Conservation (phyloP, 2,888 invertebrate genomes). For the Agriopis marginaria region DNA sequence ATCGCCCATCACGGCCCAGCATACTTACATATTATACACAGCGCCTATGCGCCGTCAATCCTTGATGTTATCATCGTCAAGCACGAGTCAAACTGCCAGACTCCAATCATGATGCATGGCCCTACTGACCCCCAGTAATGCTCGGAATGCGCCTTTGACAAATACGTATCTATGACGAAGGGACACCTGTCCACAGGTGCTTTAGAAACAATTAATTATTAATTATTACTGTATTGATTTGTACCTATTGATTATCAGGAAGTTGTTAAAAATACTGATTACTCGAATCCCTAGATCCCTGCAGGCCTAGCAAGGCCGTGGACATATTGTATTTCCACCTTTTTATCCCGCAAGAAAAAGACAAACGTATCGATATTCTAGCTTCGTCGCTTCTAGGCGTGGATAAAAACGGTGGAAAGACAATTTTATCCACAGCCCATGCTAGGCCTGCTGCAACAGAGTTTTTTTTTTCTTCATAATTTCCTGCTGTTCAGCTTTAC, state of each 20-base stretch:
- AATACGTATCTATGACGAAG: constrained; percentile 62
- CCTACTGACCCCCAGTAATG: constrained; percentile 48
- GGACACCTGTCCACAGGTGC: constrained; percentile 65
- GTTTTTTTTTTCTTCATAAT: too few relatives aligned
- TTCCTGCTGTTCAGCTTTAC: too few relatives aligned
- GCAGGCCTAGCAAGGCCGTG: too few relatives aligned
- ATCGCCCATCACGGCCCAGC: background rate
- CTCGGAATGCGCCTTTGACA: constrained; percentile 65
- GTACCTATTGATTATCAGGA: background rate
- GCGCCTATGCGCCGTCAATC: constrained; percentile 1
- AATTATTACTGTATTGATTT: constrained; percentile 53
- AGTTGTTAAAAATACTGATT: too few relatives aligned
- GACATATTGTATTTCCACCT: too few relatives aligned
- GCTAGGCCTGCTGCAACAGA: too few relatives aligned
- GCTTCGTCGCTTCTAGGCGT: too few relatives aligned
- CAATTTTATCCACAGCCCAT: too few relatives aligned
- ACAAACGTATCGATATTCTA: too few relatives aligned
- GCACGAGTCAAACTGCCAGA: constrained; percentile 56
- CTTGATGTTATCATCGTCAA: constrained; percentile 43
- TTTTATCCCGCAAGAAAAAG: too few relatives aligned
- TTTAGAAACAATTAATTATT: constrained; percentile 70
- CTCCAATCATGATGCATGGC: constrained; percentile 60
- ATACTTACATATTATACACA: background rate
- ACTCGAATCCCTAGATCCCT: too few relatives aligned
- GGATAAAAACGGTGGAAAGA: too few relatives aligned